Evolutionary conservation across 1,140 invertebrate genomes (phyloP), one percentile per base, ranked within the genome.

Genomic region (Drosophila ambigua): DNA sequence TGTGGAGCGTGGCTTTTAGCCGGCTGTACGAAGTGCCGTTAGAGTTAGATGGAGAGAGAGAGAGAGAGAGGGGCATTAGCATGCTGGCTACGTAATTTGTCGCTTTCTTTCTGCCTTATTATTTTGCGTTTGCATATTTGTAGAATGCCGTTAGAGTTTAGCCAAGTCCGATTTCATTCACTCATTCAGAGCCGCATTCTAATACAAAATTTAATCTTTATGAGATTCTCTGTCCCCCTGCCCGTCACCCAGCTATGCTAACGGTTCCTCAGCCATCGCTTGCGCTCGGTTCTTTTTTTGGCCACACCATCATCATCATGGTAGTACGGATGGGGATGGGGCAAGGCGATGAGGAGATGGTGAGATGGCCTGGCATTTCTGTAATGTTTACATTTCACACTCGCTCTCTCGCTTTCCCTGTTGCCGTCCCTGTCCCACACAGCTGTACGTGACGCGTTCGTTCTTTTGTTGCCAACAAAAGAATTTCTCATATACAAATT

Each of bases 311-410:
- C 52, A 35, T 63, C 43, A 62, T 53, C 58, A 79, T 61, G 63
- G 60, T 35, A 31, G 39, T 53, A 28, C 66, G 7, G 24, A 9
- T 35, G 8, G 8, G 35, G 11, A 39, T 39, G 35, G 35, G 31
- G 28, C 7, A 13, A 4, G 35, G 35, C 4, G 11, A 39, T 35
- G 31, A 9, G 2, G 31, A 35, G 31, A 35, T 39, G 35, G 3
- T 4, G 35, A 39, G 35, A 46, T 74, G 68, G 46, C 72, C 75
- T 73, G 74, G 69, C 79, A 82, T 77, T 83, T 83, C 64, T 87
- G 83, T 87, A 87, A 87, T 88, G 83, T 87, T 87, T 87, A 87
- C 83, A 87, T 87, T 85, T 85, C 75, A 79, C 82, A 88, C 69
- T 55, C 71, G 24, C 52, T 20, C 72, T 24, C n/a, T 2, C 23